Evolutionary conservation across 2,113 vertebrate genomes (phyloP), one percentile per base, ranked within the genome.

Genomic region (Uropsilus gracilis): DNA sequence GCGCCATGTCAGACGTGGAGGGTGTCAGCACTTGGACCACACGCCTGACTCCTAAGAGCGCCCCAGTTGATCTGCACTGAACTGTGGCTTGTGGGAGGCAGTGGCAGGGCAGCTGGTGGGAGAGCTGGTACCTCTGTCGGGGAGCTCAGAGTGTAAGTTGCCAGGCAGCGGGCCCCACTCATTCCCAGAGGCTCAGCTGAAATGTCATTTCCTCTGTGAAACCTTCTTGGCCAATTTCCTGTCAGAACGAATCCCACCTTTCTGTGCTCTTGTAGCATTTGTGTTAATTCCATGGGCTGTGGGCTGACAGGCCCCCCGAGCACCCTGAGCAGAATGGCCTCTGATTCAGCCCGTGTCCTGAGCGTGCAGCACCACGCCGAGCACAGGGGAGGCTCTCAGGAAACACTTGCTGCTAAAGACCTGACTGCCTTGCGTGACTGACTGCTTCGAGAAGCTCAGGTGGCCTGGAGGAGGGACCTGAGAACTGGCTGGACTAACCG

Each of bases 151-250:
- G 8, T 12, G 12, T 14, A 24, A 53, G 87, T n/a, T 6, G 1
- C 48, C 30, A 17, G n/a, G 44, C 34, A 0, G 11, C 63, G 57
- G 22, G 13, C 55, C 12, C 32, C 6, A 17, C 46, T 42, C 16
- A 5, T 42, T 90, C 50, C 39, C 8, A 72, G 72, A 84, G 77
- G 77, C 89, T 32, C 39, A 2, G 20, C 4, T 81, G 94, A 88
- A 95, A 93, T 90, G 83, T 86, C 68, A 37, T 53, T 83, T 72
- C 86, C 53, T 50, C 71, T 63, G n/a, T 22, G 75, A 73, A 34
- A 91, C 28, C 7, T 63, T 91, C 68, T 57, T 63, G 72, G 73
- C 53, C 89, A 53, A 28, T 85, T 39, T 66, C 83, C 42, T 61
- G 61, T 73, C 37, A 32, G 72, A 66, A 71, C 26, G 48, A 94